These are phyloP conservation scores for Bhutanitis thaidina DNA, from an alignment of 2,888 invertebrate genomes.

Conservation along the genomic window DNA sequence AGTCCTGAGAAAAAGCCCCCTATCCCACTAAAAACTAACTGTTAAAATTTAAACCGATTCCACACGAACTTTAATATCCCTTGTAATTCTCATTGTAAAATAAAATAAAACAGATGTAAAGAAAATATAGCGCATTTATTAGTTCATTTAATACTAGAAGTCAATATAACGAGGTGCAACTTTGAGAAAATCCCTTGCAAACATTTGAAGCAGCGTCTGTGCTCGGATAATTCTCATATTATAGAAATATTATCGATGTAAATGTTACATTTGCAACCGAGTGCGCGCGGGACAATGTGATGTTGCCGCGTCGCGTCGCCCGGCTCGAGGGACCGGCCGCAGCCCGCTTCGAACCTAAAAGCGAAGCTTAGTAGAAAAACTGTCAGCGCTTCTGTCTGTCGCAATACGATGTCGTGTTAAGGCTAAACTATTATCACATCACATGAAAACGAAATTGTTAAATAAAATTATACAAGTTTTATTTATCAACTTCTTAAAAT, in stretches of 20 bases:
- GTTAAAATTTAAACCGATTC: too few species aligned
- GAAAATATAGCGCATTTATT: too few species aligned
- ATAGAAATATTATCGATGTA: conserved; percentile 1
- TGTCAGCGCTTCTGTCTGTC: conserved; percentile 30
- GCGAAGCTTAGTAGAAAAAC: conserved; percentile 43
- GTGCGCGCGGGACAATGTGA: background rate
- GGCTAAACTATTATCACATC: conserved; percentile 61
- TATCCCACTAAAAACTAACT: too few species aligned
- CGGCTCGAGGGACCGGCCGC: conserved; percentile 5
- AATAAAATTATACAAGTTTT: conserved; percentile 18
- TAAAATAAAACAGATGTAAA: too few species aligned
- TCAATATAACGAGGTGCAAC: too few species aligned
- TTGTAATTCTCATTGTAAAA: too few species aligned
- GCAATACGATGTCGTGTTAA: conserved; percentile 38
- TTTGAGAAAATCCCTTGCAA: background rate
- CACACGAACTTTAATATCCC: too few species aligned
- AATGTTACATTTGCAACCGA: conserved; percentile 6
- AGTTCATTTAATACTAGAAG: too few species aligned
- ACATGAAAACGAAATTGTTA: conserved; percentile 38
- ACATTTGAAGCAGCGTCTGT: background rate
- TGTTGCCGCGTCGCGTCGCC: background rate
- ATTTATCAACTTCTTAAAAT: background rate
- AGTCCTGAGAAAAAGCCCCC: background rate
- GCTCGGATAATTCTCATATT: background rate
- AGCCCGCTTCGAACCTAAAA: conserved; percentile 31